These are phyloP conservation scores for Muscicapa comitata DNA, from an alignment of 2,797 vertebrate genomes.

Conservation along the genomic window DNA sequence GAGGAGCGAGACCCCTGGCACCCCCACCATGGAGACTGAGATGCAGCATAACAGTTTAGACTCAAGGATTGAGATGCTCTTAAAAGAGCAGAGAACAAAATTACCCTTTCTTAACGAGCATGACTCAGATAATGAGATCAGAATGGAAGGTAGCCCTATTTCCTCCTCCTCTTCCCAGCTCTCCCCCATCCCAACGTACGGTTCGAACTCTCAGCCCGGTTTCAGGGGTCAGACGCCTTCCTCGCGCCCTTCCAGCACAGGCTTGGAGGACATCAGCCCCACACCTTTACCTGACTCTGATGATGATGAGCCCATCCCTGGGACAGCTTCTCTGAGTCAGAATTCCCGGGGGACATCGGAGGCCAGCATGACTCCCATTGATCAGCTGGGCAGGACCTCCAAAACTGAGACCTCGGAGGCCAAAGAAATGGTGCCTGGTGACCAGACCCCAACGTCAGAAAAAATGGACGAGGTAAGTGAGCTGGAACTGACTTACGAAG, in stretches of 20 bases:
- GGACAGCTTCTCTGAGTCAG: constrained; percentile 74
- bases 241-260: constrained; percentile 89
- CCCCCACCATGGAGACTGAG: constrained; percentile 85
- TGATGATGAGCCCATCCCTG: constrained; percentile 82
- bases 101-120: constrained; percentile 89
- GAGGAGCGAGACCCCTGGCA: constrained; percentile 86
- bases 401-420: constrained; percentile 73
- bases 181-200: constrained; percentile 87
- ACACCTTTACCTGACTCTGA: constrained; percentile 91
- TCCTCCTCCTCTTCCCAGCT: constrained; percentile 97
- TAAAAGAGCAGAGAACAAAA: constrained; percentile 95
- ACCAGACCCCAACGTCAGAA: constrained; percentile 82
- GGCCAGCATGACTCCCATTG: constrained; percentile 65
- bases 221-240: constrained; percentile 79
- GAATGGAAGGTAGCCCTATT: constrained; percentile 96
- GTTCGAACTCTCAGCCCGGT: constrained; percentile 75
- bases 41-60: constrained; percentile 91
- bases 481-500: not conserved
- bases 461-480: constrained; percentile 89
- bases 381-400: constrained; percentile 70
- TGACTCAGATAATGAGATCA: constrained; percentile 91
- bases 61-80: constrained; percentile 96
- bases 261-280: constrained; percentile 95
- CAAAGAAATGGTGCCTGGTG: constrained; percentile 79
- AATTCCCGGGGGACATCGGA: constrained; percentile 72